phyloP scores from a whole-genome alignment of 1,140 invertebrate species.

The Leptinotarsa texana region DNA sequence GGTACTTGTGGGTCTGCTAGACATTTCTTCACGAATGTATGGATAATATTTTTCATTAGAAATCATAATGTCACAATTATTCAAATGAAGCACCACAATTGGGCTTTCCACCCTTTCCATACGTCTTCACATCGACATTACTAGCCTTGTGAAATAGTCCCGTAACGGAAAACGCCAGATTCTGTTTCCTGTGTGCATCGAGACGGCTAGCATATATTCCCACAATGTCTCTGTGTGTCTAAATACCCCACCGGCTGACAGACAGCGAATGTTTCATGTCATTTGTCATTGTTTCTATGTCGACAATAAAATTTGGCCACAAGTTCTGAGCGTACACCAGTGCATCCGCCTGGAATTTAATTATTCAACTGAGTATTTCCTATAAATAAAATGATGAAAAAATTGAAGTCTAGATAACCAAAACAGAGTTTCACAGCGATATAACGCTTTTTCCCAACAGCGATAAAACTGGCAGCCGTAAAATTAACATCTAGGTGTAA shows the following conservation, averaged over 20 bases:
- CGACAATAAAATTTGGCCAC: slow-evolving; percentile 65
- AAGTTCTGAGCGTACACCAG: slow-evolving; percentile 65
- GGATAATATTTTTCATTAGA: slow-evolving; percentile 61
- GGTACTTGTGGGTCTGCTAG: slow-evolving; percentile 65
- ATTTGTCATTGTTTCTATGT: slow-evolving; percentile 67
- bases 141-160: slow-evolving; percentile 59
- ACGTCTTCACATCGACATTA: slow-evolving; percentile 65
- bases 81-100: slow-evolving; percentile 66
- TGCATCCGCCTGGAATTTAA: slow-evolving; percentile 56
- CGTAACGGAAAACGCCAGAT: slow-evolving; percentile 71
- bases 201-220: slow-evolving; percentile 59
- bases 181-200: slow-evolving; percentile 64
- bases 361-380: too few species aligned
- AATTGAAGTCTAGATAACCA: too few species aligned
- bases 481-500: too few species aligned
- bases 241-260: slow-evolving; percentile 62
- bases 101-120: slow-evolving; percentile 51
- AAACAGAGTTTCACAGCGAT: too few species aligned
- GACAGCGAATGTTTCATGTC: slow-evolving; percentile 62
- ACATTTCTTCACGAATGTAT: slow-evolving; percentile 64
- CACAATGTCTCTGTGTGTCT: slow-evolving; percentile 61
- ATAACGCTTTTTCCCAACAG: too few species aligned
- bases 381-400: too few species aligned
- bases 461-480: too few species aligned
- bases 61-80: slow-evolving; percentile 69